Evolutionary conservation across 1,140 invertebrate species (phyloP), one percentile per base, ranked within the genome.

Genomic region (Tetragnatha versicolor): DNA sequence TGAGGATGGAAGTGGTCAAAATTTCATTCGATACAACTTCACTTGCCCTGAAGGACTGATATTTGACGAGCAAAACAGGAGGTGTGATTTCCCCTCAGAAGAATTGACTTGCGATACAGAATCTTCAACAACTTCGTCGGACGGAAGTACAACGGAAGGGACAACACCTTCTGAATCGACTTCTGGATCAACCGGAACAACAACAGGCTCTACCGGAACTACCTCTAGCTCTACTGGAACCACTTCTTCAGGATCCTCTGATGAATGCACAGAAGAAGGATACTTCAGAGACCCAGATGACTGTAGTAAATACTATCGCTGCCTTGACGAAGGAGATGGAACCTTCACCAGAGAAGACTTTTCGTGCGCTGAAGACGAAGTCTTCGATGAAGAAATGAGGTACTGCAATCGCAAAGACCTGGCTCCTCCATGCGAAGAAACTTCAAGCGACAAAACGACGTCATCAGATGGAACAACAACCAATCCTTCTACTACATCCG

Each of bases 231-330:
- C 75, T 29, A 35, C 75, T n/a, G 7, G 14, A n/a, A 10, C 61
- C 14, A 31, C 75, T 17, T 27, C 35, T 10, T 22, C 75, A 45
- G 12, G 33, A 6, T 27, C 35, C 25, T 27, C 49, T 37, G 20
- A 17, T 17, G 37, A 61, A 45, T 82, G 82, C 75, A 42, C 45
- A 45, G 76, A 81, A 20, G 5, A 86, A 70, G 87, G 70, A 89
- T 88, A n/a, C 90, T 89, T 79, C 79, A 86, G 87, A 7, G 89
- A 92, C 82, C 82, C 86, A 39, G 85, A 87, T 22, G 87, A 92
- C 80, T 94, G 93, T 81, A 89, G 86, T 78, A 92, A 92, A 84
- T 94, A 93, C 84, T 93, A 93, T 83, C 89, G 92, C 85, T 94
- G 93, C 85, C 90, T 93, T 22, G 87, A 87, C 69, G 89, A 88